phyloP scores from a whole-genome alignment of 2,797 vertebrate genomes.

The Chiroxiphia lanceolata region DNA sequence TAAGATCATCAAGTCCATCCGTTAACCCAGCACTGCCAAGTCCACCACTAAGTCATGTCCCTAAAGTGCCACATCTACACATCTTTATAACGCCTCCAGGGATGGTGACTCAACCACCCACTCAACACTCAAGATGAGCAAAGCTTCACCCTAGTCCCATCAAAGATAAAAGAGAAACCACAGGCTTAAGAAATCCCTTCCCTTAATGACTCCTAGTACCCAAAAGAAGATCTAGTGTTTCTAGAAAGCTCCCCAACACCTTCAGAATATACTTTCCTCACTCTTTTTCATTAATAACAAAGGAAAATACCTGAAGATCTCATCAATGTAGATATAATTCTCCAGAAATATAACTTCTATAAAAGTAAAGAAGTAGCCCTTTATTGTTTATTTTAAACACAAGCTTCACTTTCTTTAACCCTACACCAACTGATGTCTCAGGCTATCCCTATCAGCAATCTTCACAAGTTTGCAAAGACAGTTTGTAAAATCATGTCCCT shows the following conservation, averaged over 20 bases:
- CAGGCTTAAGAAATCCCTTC: background rate
- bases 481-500: background rate
- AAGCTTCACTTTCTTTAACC: background rate
- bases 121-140: background rate
- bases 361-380: background rate
- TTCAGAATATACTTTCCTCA: background rate
- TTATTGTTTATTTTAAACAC: background rate
- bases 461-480: background rate
- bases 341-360: background rate
- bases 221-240: background rate
- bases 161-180: background rate
- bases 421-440: background rate
- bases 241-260: background rate
- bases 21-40: background rate
- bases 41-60: background rate
- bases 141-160: background rate
- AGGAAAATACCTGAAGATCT: background rate
- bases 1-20: background rate
- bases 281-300: background rate
- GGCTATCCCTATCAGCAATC: background rate
- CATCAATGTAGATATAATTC: background rate
- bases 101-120: background rate
- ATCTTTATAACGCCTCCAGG: background rate
- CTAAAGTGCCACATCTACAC: background rate
- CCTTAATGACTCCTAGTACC: background rate